A percentile compares a stretch with the other conserved stretches of the same genome.
phyloP scores from a whole-genome alignment of 2,888 invertebrate genomes.

The Bellardia pandia region DNA sequence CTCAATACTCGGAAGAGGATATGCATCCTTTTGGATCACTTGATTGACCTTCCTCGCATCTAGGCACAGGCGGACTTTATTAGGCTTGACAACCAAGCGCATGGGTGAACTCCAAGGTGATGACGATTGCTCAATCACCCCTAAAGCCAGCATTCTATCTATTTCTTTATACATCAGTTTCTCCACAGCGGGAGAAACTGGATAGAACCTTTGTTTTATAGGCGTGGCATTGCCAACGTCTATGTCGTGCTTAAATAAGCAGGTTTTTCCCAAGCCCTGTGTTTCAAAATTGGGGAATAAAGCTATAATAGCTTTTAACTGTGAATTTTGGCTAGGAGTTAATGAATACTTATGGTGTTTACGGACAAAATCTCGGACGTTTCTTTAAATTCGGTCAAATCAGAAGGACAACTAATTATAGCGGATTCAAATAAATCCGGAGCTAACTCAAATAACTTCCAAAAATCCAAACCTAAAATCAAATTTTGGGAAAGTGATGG shows the following conservation, averaged over 20 bases:
- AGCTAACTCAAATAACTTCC: too few relatives aligned
- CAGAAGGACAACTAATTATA: too few relatives aligned
- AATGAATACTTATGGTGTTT: background rate
- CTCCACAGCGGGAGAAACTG: background rate
- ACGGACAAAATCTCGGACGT: too few relatives aligned
- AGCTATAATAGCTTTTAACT: background rate
- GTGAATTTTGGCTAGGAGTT: background rate
- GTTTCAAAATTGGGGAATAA: background rate
- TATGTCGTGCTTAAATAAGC: too few relatives aligned
- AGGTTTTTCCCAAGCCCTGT: background rate
- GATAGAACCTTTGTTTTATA: background rate
- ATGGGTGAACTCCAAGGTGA: background rate
- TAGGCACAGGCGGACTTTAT: background rate
- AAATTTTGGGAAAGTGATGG: too few relatives aligned
- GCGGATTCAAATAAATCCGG: too few relatives aligned
- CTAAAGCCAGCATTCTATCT: background rate
- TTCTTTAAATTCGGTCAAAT: too few relatives aligned
- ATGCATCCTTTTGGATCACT: too few relatives aligned
- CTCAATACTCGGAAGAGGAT: too few relatives aligned
- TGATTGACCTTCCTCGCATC: background rate
- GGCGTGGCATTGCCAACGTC: background rate
- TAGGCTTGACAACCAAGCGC: background rate
- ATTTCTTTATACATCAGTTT: constrained; percentile 1
- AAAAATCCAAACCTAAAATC: too few relatives aligned
- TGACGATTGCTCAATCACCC: background rate